Percentiles rank a stretch among this genome's conserved stretches.
Conservation (phyloP, 2,888 invertebrate species). For the Acleris holmiana region DNA sequence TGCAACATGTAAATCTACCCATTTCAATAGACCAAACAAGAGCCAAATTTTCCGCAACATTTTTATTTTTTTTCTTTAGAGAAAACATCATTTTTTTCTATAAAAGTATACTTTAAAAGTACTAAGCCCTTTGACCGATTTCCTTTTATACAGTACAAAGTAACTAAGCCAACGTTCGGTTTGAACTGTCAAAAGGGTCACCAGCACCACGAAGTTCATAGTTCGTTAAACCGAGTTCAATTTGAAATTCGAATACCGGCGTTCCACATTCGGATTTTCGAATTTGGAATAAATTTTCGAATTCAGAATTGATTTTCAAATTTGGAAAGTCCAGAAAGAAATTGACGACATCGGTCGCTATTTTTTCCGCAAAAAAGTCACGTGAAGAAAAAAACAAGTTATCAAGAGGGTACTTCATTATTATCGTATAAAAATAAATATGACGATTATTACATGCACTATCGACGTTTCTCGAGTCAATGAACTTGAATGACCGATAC, state of each 20-base stretch:
- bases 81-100: too few relatives aligned
- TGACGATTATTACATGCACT: neutral
- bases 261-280: constrained; percentile 41
- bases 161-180: neutral
- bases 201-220: constrained; percentile 49
- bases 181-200: constrained; percentile 43
- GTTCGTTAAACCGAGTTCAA: constrained; percentile 50
- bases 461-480: constrained; percentile 1
- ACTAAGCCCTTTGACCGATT: constrained; percentile 2
- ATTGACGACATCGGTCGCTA: too few relatives aligned
- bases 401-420: too few relatives aligned
- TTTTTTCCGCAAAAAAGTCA: too few relatives aligned
- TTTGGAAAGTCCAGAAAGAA: too few relatives aligned
- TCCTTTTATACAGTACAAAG: neutral
- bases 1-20: too few relatives aligned
- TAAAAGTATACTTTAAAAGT: neutral
- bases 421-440: constrained; percentile 4
- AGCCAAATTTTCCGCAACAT: neutral
- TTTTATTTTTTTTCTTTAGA: too few relatives aligned
- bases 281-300: constrained; percentile 30
- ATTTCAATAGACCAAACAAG: too few relatives aligned
- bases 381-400: too few relatives aligned
- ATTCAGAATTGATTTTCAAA: neutral
- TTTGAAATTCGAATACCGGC: constrained; percentile 62
- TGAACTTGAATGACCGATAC: constrained; percentile 13